Conservation (phyloP, 1,140 invertebrate genomes). For the Drosophila burlai region DNA sequence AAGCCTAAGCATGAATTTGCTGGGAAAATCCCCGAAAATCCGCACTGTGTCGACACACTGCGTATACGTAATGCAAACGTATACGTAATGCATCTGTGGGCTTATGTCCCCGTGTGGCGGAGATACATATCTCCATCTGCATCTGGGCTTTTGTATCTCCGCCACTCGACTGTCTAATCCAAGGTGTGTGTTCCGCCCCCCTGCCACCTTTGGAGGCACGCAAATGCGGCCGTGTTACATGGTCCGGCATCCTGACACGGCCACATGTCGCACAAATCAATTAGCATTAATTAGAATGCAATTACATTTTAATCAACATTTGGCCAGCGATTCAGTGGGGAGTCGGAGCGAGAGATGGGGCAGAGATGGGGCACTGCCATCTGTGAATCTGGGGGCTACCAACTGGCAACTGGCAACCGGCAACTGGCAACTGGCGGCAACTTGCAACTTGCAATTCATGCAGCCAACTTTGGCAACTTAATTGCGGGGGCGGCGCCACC, state of each 20-base stretch:
- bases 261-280: constrained; percentile 67
- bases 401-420: constrained; percentile 57
- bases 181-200: constrained; percentile 13
- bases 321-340: constrained; percentile 9
- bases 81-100: neutral
- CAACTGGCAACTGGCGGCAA: constrained; percentile 53
- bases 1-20: too few relatives aligned
- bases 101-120: neutral
- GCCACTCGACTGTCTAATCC: constrained; percentile 6
- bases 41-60: neutral
- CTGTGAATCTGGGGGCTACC: neutral
- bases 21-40: too few relatives aligned
- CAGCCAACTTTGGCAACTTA: constrained; percentile 69
- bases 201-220: neutral
- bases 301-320: constrained; percentile 78
- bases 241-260: constrained; percentile 2
- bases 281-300: constrained; percentile 73
- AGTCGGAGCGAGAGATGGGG: neutral
- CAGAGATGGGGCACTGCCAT: neutral
- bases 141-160: neutral
- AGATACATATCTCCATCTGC: neutral
- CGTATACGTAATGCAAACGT: neutral
- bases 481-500: constrained; percentile 47
- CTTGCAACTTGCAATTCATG: constrained; percentile 70
- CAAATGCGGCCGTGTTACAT: constrained; percentile 11